Percentiles rank a stretch among this genome's conserved stretches.
Evolutionary conservation across 2,888 invertebrate genomes (phyloP).

Genomic region (Hirtodrosophila duncani): DNA sequence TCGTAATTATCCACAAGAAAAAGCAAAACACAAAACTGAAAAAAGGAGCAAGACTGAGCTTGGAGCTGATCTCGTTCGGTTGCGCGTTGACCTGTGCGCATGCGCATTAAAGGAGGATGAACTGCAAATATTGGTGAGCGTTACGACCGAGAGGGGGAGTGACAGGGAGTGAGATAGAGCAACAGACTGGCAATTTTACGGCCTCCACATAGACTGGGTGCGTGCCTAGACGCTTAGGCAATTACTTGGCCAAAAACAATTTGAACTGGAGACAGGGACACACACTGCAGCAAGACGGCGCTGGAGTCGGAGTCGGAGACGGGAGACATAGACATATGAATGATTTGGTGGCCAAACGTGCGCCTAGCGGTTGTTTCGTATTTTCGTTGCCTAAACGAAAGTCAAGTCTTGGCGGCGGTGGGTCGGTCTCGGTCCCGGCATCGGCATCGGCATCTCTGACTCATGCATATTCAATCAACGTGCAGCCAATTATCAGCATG

Average conservation of each 20-base stretch:
- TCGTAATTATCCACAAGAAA: conserved; percentile 76
- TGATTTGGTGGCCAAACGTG: conserved; percentile 47
- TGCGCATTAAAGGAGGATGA: conserved; percentile 69
- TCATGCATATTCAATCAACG: conserved; percentile 71
- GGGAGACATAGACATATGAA: conserved; percentile 68
- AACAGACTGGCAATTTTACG: conserved; percentile 49
- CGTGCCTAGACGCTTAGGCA: conserved; percentile 71
- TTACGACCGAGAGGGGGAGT: conserved; percentile 17
- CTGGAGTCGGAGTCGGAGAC: conserved; percentile 3
- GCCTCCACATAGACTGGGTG: conserved; percentile 48
- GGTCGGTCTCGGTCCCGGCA: conserved; percentile 43
- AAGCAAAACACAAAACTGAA: conserved; percentile 17
- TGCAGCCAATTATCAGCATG: conserved; percentile 69
- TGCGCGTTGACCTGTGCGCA: conserved; percentile 71
- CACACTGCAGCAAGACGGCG: too few species aligned
- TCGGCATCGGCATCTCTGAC: conserved; percentile 34
- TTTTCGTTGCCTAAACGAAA: conserved; percentile 26
- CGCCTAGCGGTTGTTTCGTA: conserved; percentile 50
- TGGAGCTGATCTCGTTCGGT: conserved; percentile 64
- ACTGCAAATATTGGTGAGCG: conserved; percentile 13
- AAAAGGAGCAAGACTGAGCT: conserved; percentile 39
- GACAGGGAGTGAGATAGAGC: conserved; percentile 15
- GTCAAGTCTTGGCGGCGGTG: conserved; percentile 40
- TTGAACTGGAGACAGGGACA: conserved; percentile 31
- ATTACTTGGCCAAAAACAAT: conserved; percentile 69